phyloP scores from a whole-genome alignment of 1,140 invertebrate species.

The Aporrectodea caliginosa region DNA sequence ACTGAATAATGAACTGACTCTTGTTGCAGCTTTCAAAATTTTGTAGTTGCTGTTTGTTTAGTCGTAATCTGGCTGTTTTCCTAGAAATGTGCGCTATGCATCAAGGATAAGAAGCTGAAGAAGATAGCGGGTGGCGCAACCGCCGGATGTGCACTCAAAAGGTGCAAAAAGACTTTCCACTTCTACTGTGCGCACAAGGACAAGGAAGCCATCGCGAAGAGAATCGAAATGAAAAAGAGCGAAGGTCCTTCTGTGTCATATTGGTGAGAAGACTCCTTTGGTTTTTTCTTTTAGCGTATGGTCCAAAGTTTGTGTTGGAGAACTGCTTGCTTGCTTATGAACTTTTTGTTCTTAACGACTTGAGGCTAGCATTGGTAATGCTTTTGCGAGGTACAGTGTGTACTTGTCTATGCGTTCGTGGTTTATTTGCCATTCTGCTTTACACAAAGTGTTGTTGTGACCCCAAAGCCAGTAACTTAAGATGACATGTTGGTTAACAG shows the following conservation, averaged over 20 bases:
- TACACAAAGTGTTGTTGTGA: no score
- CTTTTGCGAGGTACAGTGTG: no score
- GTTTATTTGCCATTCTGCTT: no score
- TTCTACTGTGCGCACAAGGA: conserved; percentile 37
- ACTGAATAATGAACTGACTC: neutral
- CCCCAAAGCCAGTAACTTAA: no score
- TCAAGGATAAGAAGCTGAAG: conserved; percentile 32
- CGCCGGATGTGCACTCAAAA: conserved; percentile 39
- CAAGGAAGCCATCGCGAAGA: conserved; percentile 34
- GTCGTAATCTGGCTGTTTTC: conserved; percentile 9
- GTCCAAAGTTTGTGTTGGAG: no score
- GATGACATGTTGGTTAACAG: no score
- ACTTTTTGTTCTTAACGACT: no score
- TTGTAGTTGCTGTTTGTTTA: neutral
- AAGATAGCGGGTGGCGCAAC: conserved; percentile 36
- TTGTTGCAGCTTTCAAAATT: neutral
- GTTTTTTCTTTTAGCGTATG: no score
- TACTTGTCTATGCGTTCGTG: no score
- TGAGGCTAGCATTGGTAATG: no score
- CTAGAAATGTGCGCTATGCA: conserved; percentile 37
- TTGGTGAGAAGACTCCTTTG: no score
- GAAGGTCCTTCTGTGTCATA: neutral
- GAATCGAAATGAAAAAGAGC: conserved; percentile 29
- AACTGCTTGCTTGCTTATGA: no score
- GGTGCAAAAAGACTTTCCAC: conserved; percentile 39